Evolutionary conservation across 2,797 vertebrate genomes (phyloP).

Genomic region (Parotocinclus haroldoi): DNA sequence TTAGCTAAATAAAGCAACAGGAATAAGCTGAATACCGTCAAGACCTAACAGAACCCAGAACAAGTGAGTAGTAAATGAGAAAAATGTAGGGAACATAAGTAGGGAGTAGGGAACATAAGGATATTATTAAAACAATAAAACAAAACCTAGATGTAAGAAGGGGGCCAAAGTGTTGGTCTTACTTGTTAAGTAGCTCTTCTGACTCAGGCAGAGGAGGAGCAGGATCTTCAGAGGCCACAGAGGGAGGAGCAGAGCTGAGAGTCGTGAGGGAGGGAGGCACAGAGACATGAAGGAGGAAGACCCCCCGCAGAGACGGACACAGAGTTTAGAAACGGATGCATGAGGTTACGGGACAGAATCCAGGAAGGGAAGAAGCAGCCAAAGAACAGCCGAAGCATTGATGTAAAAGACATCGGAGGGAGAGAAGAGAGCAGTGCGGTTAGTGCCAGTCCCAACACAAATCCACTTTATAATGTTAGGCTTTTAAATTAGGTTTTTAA

Average conservation of each 20-base stretch:
- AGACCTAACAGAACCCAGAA: not conserved
- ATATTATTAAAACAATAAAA: not conserved
- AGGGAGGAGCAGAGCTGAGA: conserved; percentile 77
- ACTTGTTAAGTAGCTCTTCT: conserved; percentile 94
- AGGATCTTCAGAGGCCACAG: conserved; percentile 75
- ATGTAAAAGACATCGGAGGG: conserved; percentile 22
- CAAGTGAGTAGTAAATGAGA: not conserved
- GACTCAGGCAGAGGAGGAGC: conserved; percentile 87
- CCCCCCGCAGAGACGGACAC: conserved; percentile 19
- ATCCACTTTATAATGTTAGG: conserved; percentile 36
- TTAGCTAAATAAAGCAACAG: too few relatives aligned
- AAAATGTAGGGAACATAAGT: too few relatives aligned
- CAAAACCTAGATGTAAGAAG: not conserved
- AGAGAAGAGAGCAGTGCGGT: conserved; percentile 56
- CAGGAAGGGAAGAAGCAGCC: conserved; percentile 33
- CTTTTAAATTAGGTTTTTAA: conserved; percentile 12
- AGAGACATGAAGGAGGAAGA: conserved; percentile 28
- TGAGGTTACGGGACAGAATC: conserved; percentile 11
- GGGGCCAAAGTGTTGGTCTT: conserved; percentile 59
- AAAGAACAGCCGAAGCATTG: conserved; percentile 33
- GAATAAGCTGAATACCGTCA: too few relatives aligned
- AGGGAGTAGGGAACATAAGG: too few relatives aligned
- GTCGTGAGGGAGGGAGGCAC: conserved; percentile 34
- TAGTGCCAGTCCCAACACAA: conserved; percentile 57
- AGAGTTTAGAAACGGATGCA: conserved; percentile 23